Conservation (phyloP, 1,140 invertebrate genomes). For the Aricia agestis region DNA sequence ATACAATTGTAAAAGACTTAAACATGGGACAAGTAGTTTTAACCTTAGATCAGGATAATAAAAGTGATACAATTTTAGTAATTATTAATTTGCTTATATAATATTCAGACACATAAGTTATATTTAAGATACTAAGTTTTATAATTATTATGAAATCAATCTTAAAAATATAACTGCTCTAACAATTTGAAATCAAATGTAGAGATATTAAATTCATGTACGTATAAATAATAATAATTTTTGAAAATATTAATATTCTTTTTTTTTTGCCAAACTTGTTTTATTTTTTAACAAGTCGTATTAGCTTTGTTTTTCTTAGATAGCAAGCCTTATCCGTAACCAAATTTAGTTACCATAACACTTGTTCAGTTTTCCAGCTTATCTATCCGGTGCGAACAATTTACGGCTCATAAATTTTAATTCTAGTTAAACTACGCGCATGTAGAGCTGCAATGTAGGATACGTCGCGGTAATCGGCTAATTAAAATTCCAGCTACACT, state of each 20-base stretch:
- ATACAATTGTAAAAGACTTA: no score
- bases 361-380: slow-evolving; percentile 50
- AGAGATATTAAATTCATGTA: not conserved
- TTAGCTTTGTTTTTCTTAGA: not conserved
- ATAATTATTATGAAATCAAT: not conserved
- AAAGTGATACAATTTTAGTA: no score
- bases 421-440: slow-evolving; percentile 40
- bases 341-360: not conserved
- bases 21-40: no score
- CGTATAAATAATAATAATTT: no score
- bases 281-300: not conserved
- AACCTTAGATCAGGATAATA: no score
- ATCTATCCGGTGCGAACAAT: slow-evolving; percentile 62
- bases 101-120: no score
- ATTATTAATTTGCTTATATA: no score
- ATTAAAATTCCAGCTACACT: slow-evolving; percentile 13
- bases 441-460: slow-evolving; percentile 25
- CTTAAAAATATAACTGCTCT: not conserved
- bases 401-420: slow-evolving; percentile 60
- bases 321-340: not conserved
- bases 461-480: slow-evolving; percentile 18
- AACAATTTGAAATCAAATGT: not conserved
- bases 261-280: not conserved
- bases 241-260: no score
- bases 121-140: no score